A percentile compares a stretch with the other conserved stretches of the same genome.
Evolutionary conservation across 2,888 invertebrate genomes (phyloP).

Genomic region (Melipona bicolor): DNA sequence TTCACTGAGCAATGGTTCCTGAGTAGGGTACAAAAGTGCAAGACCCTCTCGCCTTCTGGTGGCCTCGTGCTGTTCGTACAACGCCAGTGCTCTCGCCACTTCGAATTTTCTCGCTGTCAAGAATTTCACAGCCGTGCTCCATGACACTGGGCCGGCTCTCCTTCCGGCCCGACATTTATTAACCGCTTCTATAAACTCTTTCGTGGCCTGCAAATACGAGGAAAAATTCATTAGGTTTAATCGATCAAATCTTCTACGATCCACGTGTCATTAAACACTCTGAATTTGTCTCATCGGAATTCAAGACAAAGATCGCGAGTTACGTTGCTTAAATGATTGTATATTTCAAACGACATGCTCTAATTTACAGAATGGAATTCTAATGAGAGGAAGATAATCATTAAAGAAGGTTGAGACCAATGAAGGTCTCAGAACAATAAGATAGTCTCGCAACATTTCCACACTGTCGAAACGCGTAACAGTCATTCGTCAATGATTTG

Average conservation of each 20-base stretch:
- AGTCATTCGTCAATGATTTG: conserved; percentile 69
- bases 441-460: conserved; percentile 49
- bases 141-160: conserved; percentile 87
- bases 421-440: conserved; percentile 18
- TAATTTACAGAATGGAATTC: background rate
- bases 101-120: conserved; percentile 97
- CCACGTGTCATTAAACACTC: background rate
- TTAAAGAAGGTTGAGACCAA: conserved; percentile 13
- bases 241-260: too few species aligned
- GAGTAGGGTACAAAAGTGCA: conserved; percentile 91
- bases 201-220: conserved; percentile 88
- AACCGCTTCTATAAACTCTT: conserved; percentile 92
- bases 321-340: background rate
- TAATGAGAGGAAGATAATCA: background rate
- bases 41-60: conserved; percentile 95
- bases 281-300: background rate
- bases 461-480: conserved; percentile 67
- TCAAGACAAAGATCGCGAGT: too few species aligned
- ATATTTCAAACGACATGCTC: background rate
- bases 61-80: conserved; percentile 97
- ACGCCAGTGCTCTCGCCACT: conserved; percentile 93
- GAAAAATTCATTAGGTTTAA: background rate
- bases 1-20: conserved; percentile 94
- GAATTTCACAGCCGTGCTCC: conserved; percentile 96
- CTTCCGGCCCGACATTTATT: conserved; percentile 87